Conservation (phyloP, 2,797 vertebrate genomes). For the Champsocephalus esox region DNA sequence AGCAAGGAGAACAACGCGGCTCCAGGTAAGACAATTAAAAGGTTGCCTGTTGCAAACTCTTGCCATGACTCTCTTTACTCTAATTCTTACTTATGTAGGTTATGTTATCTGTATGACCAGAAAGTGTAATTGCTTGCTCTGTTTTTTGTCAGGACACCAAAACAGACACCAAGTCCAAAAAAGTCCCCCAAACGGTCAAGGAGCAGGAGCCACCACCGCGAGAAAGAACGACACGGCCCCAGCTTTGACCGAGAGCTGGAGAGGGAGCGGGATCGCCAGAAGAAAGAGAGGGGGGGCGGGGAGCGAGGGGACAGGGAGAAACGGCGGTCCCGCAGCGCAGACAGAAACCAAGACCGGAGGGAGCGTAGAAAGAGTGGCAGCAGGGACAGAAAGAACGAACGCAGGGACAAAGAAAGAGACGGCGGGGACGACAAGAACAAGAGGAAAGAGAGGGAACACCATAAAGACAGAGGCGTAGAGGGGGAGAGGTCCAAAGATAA, state of each 20-base stretch:
- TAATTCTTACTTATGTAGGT: neutral
- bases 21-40: constrained; percentile 86
- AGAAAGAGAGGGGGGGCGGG: constrained; percentile 84
- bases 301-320: constrained; percentile 87
- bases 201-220: constrained; percentile 95
- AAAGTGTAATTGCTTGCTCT: neutral
- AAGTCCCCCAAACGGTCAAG: constrained; percentile 94
- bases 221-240: constrained; percentile 89
- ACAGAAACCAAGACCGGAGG: constrained; percentile 87
- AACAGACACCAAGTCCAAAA: constrained; percentile 90
- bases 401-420: constrained; percentile 88
- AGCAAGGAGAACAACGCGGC: constrained; percentile 88
- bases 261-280: constrained; percentile 89
- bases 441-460: constrained; percentile 92
- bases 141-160: constrained; percentile 87
- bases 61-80: neutral
- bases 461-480: constrained; percentile 90
- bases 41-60: neutral
- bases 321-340: constrained; percentile 90
- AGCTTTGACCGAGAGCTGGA: constrained; percentile 97
- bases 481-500: constrained; percentile 93
- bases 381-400: constrained; percentile 90
- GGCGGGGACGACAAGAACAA: constrained; percentile 82
- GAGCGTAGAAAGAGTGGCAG: constrained; percentile 92
- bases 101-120: neutral